A percentile compares a stretch with the other conserved stretches of the same genome.
Evolutionary conservation across 2,888 invertebrate species (phyloP).

Genomic region (Acronicta leporina): DNA sequence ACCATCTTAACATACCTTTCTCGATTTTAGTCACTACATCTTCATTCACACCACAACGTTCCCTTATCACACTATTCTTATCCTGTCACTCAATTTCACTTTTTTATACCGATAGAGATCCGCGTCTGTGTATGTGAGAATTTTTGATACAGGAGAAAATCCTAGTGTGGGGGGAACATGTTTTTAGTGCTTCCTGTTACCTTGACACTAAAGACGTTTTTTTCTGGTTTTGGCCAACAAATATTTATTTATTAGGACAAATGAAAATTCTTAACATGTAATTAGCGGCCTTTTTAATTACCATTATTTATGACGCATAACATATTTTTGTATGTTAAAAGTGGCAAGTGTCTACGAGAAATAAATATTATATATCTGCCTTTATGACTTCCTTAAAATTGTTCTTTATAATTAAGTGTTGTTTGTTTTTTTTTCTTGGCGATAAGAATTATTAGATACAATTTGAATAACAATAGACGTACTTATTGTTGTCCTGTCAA

Average conservation of each 20-base stretch:
- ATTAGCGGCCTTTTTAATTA: conserved; percentile 33
- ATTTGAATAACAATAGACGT: no score
- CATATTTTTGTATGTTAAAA: conserved; percentile 18
- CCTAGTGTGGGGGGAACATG: no score
- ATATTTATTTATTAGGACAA: neutral
- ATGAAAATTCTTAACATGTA: conserved; percentile 27
- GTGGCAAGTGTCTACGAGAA: neutral
- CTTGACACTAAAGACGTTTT: neutral
- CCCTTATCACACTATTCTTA: no score
- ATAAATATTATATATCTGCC: neutral
- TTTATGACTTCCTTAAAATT: conserved; percentile 35
- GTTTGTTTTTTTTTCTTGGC: conserved; percentile 2
- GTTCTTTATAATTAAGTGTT: conserved; percentile 15
- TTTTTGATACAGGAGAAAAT: no score
- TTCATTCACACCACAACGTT: no score
- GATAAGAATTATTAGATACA: no score
- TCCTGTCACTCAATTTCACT: no score
- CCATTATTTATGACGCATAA: conserved; percentile 31
- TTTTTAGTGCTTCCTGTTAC: conserved; percentile 12
- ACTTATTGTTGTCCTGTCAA: no score
- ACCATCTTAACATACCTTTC: no score
- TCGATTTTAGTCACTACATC: no score
- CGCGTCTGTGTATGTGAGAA: no score
- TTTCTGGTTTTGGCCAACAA: neutral
- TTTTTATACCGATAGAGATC: no score